Evolutionary conservation across 1,140 invertebrate species (phyloP).

Genomic region (Drosophila lacteicornis): DNA sequence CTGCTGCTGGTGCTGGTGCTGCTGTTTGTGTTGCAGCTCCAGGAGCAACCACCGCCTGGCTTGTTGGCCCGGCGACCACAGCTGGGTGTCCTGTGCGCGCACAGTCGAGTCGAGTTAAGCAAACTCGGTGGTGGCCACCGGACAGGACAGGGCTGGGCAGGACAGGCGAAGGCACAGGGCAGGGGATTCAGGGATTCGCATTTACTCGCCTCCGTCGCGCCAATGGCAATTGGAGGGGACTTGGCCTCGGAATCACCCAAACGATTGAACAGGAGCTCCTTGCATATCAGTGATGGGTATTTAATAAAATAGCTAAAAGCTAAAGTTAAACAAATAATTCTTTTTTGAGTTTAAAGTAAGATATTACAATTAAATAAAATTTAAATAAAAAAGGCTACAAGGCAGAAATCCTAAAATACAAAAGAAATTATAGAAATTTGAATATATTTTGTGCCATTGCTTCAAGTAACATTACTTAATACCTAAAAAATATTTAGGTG

Average conservation of each 20-base stretch:
- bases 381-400: too few relatives aligned
- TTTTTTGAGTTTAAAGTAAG: neutral
- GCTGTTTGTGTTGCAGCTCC: conserved; percentile 67
- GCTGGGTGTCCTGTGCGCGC: conserved; percentile 79
- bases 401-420: neutral
- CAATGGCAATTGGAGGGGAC: conserved; percentile 45
- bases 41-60: conserved; percentile 71
- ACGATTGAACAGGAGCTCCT: conserved; percentile 43
- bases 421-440: too few relatives aligned
- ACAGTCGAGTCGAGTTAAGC: conserved; percentile 78
- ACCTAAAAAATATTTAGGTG: neutral
- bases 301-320: neutral
- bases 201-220: conserved; percentile 13
- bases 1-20: conserved; percentile 41
- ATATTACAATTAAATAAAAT: neutral
- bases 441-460: neutral
- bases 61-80: conserved; percentile 78
- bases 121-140: conserved; percentile 70
- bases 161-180: conserved; percentile 20
- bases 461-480: neutral
- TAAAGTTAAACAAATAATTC: neutral
- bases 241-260: conserved; percentile 32
- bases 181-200: conserved; percentile 38
- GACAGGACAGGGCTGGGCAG: conserved; percentile 12
- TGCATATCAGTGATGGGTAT: conserved; percentile 17